Evolutionary conservation across 2,113 vertebrate species (phyloP), one percentile per base, ranked within the genome.

Genomic region (Pleuronectes platessa): DNA sequence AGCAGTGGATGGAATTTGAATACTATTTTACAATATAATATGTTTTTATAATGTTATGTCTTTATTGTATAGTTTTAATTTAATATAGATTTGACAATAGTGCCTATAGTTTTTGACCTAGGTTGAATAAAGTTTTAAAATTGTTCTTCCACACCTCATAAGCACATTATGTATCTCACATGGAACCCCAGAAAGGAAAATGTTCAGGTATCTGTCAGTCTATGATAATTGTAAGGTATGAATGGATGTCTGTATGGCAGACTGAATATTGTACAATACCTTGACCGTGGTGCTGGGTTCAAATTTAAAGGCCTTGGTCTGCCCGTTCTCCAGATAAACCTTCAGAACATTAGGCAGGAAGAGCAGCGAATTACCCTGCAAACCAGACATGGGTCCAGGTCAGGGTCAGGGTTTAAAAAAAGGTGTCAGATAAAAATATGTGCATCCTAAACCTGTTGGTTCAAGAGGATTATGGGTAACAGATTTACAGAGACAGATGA

Each of bases 221-320:
- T 63, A 62, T 31, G 31, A 42, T 3, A 7, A 7, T 23, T 14
- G 11, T n/a, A 12, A 37, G 11, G 61, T 15, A 65, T 23, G 42
- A 67, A 12, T 27, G 15, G 12, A 20, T 17, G 51, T 55, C 2
- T 42, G 27, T 1, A 55, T 40, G 53, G 47, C 60, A 11, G 15
- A 42, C 23, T 68, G n/a, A 51, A 27, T 20, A 67, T 9, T 51
- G 26, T 1, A 2, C 2, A 9, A 6, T 96, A 99, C 97, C 97
- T 99, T 99, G 61, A 98, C 97, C 2, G 97, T 98, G 66, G 98
- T 99, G 92, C 86, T 95, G 0, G 88, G 91, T 68, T 98, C 97
- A 88, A 98, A 98, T 86, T 97, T 97, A 90, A 99, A 99, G 18
- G 98, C 98, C 92, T 99, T 99, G 2, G 98, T 99, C 92, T 99